phyloP scores from a whole-genome alignment of 2,797 vertebrate genomes.

The Enteromius trimaculatus region DNA sequence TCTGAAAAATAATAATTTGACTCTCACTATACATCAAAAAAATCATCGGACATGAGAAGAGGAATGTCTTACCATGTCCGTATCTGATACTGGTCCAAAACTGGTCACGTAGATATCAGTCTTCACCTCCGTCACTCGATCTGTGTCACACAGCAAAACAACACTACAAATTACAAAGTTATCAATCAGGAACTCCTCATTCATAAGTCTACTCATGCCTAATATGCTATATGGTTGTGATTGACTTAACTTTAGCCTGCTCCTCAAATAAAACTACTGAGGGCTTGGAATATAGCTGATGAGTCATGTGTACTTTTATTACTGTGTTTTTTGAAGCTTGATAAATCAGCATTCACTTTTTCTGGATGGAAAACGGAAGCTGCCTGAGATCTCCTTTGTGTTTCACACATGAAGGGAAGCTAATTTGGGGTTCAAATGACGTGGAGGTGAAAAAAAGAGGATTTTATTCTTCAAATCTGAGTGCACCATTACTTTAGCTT shows the following conservation, averaged over 20 bases:
- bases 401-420: slow-evolving; percentile 1
- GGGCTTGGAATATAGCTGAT: not conserved
- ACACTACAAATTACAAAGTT: not conserved
- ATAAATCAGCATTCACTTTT: not conserved
- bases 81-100: slow-evolving; percentile 73
- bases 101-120: slow-evolving; percentile 75
- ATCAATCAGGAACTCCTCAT: not conserved
- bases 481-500: not conserved
- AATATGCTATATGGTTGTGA: not conserved
- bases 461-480: not conserved
- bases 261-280: not conserved
- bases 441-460: not conserved
- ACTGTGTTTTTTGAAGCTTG: slow-evolving; percentile 2
- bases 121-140: slow-evolving; percentile 73
- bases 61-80: slow-evolving; percentile 69
- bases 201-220: not conserved
- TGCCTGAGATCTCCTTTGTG: not conserved
- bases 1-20: not conserved
- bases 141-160: slow-evolving; percentile 57
- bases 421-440: not conserved
- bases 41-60: not conserved
- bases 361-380: not conserved
- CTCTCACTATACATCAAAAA: not conserved
- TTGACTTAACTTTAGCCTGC: not conserved
- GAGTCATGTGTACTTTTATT: not conserved